phyloP scores from a whole-genome alignment of 2,113 vertebrate species.

The Fukomys damarensis region DNA sequence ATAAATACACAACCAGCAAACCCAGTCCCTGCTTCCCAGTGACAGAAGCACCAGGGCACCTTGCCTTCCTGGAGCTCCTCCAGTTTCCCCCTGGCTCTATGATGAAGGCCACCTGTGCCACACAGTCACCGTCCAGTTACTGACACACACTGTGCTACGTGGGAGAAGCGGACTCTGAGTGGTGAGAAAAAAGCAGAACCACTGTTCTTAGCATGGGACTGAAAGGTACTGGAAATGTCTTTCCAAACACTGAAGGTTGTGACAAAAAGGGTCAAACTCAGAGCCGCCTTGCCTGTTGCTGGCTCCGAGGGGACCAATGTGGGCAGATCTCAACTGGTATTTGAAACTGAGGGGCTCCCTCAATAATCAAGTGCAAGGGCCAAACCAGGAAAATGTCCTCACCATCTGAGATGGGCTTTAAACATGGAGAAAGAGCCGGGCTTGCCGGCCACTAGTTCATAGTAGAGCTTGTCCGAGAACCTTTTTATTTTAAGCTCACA shows the following conservation, averaged over 20 bases:
- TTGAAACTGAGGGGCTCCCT: not conserved
- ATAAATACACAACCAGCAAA: conserved; percentile 78
- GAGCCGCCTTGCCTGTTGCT: not conserved
- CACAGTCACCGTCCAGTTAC: not conserved
- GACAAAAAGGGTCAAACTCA: conserved; percentile 51
- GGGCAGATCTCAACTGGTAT: not conserved
- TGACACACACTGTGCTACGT: not conserved
- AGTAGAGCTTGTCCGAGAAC: conserved; percentile 21
- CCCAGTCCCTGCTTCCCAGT: not conserved
- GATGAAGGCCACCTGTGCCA: not conserved
- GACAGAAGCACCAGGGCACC: not conserved
- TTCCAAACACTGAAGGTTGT: conserved; percentile 30
- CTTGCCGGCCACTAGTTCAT: not conserved
- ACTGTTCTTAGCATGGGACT: conserved; percentile 16
- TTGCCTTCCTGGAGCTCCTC: no score
- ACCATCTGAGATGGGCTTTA: not conserved
- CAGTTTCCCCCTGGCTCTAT: not conserved
- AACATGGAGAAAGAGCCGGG: no score
- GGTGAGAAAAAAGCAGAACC: not conserved
- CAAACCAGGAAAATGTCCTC: not conserved
- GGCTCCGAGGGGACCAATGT: not conserved
- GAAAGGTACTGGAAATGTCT: not conserved
- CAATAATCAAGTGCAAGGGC: not conserved
- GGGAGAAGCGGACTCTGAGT: not conserved
- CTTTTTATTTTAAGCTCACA: conserved; percentile 44